phyloP scores from a whole-genome alignment of 2,888 invertebrate species.

The Mimas tiliae region DNA sequence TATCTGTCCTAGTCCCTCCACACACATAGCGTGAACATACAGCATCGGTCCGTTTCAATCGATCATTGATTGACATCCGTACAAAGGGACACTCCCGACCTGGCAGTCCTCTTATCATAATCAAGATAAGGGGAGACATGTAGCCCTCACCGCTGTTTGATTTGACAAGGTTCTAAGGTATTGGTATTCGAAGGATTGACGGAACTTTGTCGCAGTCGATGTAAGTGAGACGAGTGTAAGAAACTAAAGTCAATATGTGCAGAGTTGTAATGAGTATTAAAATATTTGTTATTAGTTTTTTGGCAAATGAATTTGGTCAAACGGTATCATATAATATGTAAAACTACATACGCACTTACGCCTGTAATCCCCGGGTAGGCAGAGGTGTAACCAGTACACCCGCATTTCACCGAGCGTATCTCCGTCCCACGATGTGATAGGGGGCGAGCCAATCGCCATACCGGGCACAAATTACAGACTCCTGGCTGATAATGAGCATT shows the following conservation, averaged over 20 bases:
- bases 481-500: no score
- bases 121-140: slow-evolving; percentile 39
- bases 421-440: no score
- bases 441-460: no score
- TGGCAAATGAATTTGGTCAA: no score
- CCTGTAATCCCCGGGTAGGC: no score
- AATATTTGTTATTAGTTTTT: no score
- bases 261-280: background rate
- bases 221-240: background rate
- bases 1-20: no score
- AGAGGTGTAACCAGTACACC: no score
- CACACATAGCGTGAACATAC: slow-evolving; percentile 5
- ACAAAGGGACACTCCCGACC: slow-evolving; percentile 52
- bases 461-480: no score
- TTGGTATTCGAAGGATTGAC: background rate
- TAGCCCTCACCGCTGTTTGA: background rate
- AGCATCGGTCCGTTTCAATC: slow-evolving; percentile 39
- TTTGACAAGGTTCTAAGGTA: slow-evolving; percentile 7
- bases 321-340: no score
- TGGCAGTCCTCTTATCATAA: slow-evolving; percentile 41
- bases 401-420: no score
- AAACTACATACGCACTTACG: no score
- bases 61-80: slow-evolving; percentile 51
- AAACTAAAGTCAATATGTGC: slow-evolving; percentile 5
- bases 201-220: slow-evolving; percentile 3